Percentiles rank a stretch among this genome's conserved stretches.
Evolutionary conservation across 2,113 vertebrate genomes (phyloP).

Genomic region (Myiagra hebetior): DNA sequence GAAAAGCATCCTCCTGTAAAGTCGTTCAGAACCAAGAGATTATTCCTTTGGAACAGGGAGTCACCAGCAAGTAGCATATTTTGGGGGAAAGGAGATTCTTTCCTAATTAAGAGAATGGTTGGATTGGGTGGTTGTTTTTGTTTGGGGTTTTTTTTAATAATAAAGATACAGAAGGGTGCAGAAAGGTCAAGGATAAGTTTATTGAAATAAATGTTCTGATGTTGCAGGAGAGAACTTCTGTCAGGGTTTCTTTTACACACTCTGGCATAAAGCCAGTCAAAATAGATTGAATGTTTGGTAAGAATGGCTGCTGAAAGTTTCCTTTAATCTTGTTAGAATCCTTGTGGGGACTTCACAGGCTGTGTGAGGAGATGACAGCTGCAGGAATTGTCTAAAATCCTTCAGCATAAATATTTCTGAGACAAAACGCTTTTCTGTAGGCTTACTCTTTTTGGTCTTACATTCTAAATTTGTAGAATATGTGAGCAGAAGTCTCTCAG

Average conservation of each 20-base stretch:
- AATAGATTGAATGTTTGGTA: not conserved
- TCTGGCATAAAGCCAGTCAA: conserved; percentile 1
- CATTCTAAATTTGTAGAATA: not conserved
- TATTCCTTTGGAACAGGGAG: not conserved
- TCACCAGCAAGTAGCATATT: not conserved
- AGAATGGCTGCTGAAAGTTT: not conserved
- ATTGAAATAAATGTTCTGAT: not conserved
- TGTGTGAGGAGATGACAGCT: not conserved
- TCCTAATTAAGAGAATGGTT: not conserved
- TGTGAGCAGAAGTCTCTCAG: not conserved
- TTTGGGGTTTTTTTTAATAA: not conserved
- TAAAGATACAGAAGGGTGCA: not conserved
- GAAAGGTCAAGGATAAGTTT: not conserved
- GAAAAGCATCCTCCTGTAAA: not conserved
- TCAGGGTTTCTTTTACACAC: not conserved
- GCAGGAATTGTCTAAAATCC: not conserved
- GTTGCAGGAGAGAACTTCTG: not conserved
- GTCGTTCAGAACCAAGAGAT: not conserved
- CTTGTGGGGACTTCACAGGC: not conserved
- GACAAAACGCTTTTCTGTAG: not conserved
- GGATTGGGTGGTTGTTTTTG: not conserved
- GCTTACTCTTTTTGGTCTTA: not conserved
- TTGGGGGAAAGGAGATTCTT: not conserved
- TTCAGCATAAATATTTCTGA: not conserved
- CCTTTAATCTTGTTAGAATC: not conserved